These are phyloP conservation scores for Pyralis farinalis DNA, from an alignment of 2,888 invertebrate genomes.

Conservation along the genomic window DNA sequence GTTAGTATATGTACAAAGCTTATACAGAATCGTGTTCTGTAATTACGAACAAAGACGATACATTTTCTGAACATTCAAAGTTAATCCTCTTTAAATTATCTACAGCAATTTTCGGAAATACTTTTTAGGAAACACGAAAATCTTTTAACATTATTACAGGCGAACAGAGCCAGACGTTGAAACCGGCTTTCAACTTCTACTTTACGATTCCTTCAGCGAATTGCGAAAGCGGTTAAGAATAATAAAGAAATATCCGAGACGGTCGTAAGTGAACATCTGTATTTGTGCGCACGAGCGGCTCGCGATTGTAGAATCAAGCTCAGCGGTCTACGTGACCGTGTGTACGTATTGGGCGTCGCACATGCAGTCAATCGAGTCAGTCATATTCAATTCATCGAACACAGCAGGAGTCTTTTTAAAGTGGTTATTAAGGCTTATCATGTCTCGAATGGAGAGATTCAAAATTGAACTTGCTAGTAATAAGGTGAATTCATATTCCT, in stretches of 20 bases:
- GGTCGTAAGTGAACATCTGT: slow-evolving; percentile 25
- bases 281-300: slow-evolving; percentile 40
- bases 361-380: slow-evolving; percentile 1
- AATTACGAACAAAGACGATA: too few species aligned
- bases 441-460: neutral
- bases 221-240: slow-evolving; percentile 14
- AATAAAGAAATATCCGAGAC: slow-evolving; percentile 21
- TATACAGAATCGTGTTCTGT: too few species aligned
- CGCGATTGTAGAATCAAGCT: slow-evolving; percentile 31
- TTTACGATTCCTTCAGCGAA: slow-evolving; percentile 11
- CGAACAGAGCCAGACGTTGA: neutral
- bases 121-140: neutral
- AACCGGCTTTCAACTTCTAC: slow-evolving; percentile 1
- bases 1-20: too few species aligned
- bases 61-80: too few species aligned
- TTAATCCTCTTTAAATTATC: neutral
- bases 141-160: neutral
- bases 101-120: neutral
- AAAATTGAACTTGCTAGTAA: neutral
- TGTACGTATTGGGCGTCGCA: slow-evolving; percentile 22
- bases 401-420: neutral
- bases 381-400: slow-evolving; percentile 11
- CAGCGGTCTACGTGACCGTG: slow-evolving; percentile 39
- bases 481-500: neutral
- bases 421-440: slow-evolving; percentile 6